Conservation (phyloP, 2,888 invertebrate species). For the Ophioninae sp. region DNA sequence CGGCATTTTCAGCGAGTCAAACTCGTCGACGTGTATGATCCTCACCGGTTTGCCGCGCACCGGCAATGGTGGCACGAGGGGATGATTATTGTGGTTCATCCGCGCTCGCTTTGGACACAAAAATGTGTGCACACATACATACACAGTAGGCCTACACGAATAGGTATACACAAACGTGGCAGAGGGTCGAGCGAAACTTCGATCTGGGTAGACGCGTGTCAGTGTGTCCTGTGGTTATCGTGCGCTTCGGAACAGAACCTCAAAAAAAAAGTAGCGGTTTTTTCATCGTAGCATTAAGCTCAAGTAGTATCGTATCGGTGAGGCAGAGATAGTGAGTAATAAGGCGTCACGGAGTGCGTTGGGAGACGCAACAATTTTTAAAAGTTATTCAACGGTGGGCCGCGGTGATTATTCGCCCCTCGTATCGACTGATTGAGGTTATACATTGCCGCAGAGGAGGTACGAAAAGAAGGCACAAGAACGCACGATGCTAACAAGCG, state of each 20-base stretch:
- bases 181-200: not conserved
- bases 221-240: slow-evolving; percentile 17
- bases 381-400: not conserved
- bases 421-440: slow-evolving; percentile 17
- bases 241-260: slow-evolving; percentile 41
- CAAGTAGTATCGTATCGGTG: not conserved
- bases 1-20: slow-evolving; percentile 54
- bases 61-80: not conserved
- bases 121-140: not conserved
- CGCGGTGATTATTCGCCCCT: not conserved
- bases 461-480: not conserved
- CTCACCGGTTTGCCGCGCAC: slow-evolving; percentile 47
- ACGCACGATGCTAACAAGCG: slow-evolving; percentile 32
- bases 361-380: not conserved
- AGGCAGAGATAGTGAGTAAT: not conserved
- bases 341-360: not conserved
- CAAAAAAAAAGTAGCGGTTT: slow-evolving; percentile 23
- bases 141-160: not conserved
- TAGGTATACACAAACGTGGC: not conserved
- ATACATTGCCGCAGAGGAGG: not conserved
- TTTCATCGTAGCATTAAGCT: not conserved
- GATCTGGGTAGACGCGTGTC: not conserved
- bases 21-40: slow-evolving; percentile 58
- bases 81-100: slow-evolving; percentile 19
- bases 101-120: not conserved